A percentile compares a stretch with the other conserved stretches of the same genome.
Conservation (phyloP, 2,797 vertebrate species). For the Diplodus puntazzo region DNA sequence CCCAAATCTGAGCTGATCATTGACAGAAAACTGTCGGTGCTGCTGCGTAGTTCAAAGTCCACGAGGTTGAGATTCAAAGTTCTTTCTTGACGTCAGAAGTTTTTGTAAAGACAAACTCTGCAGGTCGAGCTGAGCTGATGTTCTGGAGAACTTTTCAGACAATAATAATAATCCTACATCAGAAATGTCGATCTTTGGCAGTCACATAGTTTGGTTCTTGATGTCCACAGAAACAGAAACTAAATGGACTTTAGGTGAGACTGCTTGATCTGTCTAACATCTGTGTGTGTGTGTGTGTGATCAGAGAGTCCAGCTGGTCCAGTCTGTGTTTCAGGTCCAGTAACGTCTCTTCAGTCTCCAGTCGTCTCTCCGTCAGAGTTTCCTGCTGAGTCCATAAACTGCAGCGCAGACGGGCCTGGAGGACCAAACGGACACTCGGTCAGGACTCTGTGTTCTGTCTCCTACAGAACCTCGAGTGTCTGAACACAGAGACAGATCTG, state of each 20-base stretch:
- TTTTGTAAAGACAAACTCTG: no score
- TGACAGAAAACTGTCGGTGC: not conserved
- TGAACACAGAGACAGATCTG: no score
- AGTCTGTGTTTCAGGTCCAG: conserved; percentile 35
- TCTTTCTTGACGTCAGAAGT: no score
- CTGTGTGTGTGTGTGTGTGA: conserved; percentile 3
- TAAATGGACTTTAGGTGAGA: no score
- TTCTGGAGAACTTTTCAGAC: no score
- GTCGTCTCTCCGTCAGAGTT: conserved; percentile 18
- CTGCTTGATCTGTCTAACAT: no score
- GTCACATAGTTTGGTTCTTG: no score
- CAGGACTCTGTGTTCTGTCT: no score
- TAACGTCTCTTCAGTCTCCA: conserved; percentile 23
- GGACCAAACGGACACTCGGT: not conserved
- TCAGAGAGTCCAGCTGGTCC: conserved; percentile 53
- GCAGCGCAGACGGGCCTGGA: conserved; percentile 47
- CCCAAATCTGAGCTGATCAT: no score
- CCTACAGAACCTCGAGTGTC: not conserved
- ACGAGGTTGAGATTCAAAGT: not conserved
- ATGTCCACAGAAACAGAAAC: not conserved
- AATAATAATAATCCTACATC: no score
- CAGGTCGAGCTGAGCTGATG: no score
- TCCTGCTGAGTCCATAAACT: conserved; percentile 44
- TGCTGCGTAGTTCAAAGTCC: not conserved
- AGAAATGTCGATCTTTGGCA: no score